Conservation (phyloP, 2,113 vertebrate species). For the Misgurnus anguillicaudatus region DNA sequence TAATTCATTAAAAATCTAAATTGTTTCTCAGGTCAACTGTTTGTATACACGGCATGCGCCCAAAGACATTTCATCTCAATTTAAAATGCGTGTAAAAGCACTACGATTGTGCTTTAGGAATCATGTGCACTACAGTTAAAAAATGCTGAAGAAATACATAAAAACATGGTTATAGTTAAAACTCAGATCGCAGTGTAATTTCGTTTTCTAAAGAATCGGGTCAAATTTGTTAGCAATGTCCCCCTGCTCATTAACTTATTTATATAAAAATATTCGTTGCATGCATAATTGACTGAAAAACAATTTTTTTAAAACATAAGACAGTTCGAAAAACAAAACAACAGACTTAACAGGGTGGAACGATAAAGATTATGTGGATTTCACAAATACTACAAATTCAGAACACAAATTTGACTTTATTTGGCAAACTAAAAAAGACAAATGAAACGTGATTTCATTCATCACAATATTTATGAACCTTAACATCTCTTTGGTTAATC, state of each 20-base stretch:
- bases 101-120: constrained; percentile 6
- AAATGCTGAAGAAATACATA: constrained; percentile 1
- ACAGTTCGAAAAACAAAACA: constrained; percentile 6
- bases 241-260: neutral
- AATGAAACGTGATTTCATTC: neutral
- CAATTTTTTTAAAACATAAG: constrained; percentile 53
- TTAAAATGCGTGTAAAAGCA: constrained; percentile 38
- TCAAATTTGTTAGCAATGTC: neutral
- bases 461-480: neutral
- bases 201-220: no score
- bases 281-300: constrained; percentile 62
- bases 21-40: constrained; percentile 67
- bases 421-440: neutral
- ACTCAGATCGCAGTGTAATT: neutral
- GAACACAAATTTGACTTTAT: neutral
- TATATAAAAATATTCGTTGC: constrained; percentile 43
- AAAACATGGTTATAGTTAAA: constrained; percentile 19
- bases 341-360: constrained; percentile 50
- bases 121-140: constrained; percentile 45
- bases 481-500: constrained; percentile 17
- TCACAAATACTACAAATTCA: neutral
- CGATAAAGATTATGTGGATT: constrained; percentile 7
- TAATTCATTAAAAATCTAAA: constrained; percentile 58
- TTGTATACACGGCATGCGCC: constrained; percentile 43
- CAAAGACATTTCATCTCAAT: neutral